Conservation (phyloP, 2,797 vertebrate species). For the Tangara arthus region DNA sequence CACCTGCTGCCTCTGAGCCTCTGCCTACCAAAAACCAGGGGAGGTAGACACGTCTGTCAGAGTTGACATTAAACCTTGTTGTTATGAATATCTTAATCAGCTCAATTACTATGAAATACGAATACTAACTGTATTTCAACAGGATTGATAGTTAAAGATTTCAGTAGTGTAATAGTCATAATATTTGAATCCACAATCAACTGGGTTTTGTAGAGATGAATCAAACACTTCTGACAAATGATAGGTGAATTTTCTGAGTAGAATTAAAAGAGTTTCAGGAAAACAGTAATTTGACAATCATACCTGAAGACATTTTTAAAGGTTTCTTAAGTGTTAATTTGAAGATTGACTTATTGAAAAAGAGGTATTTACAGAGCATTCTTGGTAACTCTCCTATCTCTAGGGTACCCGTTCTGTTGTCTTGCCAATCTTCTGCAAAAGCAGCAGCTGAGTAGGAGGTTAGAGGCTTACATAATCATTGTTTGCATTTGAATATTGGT, state of each 20-base stretch:
- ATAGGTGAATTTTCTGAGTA: neutral
- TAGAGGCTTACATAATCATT: neutral
- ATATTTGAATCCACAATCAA: neutral
- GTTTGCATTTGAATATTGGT: neutral
- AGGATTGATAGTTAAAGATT: neutral
- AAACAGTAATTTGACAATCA: neutral
- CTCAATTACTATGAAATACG: neutral
- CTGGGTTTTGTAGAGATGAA: neutral
- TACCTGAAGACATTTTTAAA: neutral
- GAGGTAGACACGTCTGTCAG: neutral
- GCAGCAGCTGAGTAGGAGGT: neutral
- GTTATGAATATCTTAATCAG: neutral
- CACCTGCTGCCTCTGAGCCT: neutral
- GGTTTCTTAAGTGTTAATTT: neutral
- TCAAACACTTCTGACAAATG: neutral
- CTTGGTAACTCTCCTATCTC: neutral
- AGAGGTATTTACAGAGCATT: neutral
- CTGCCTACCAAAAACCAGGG: fast-evolving
- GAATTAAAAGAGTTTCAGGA: neutral
- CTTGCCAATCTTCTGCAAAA: neutral
- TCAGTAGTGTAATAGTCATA: neutral
- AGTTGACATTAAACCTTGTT: neutral
- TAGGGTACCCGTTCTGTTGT: neutral
- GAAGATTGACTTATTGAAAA: neutral
- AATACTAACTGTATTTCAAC: neutral